A percentile compares a stretch with the other conserved stretches of the same genome.
These are phyloP conservation scores for Uria lomvia DNA, from an alignment of 2,113 vertebrate species.

Conservation along the genomic window DNA sequence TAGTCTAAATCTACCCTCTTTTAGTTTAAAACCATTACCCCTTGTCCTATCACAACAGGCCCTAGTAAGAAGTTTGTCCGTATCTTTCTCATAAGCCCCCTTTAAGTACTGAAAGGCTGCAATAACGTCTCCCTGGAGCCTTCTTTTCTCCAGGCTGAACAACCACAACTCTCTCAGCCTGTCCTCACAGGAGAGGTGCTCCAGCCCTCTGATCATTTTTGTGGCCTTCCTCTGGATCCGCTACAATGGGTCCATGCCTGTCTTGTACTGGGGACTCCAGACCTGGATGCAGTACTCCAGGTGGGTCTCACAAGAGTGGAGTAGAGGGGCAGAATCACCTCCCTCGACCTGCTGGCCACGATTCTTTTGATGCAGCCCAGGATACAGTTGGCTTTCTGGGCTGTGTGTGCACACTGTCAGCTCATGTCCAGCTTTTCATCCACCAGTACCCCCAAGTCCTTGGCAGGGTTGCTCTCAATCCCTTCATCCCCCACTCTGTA, in stretches of 20 bases:
- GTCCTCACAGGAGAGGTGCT: neutral
- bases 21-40: neutral
- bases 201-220: neutral
- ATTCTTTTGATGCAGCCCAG: neutral
- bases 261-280: neutral
- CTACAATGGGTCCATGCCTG: neutral
- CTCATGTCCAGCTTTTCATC: neutral
- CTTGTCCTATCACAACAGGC: neutral
- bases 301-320: neutral
- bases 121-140: neutral
- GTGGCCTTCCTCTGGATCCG: neutral
- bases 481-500: neutral
- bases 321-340: neutral
- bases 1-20: neutral
- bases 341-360: neutral
- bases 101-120: neutral
- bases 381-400: neutral
- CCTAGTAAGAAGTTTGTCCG: neutral
- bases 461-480: neutral
- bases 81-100: neutral
- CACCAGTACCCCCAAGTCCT: neutral
- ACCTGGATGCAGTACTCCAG: neutral
- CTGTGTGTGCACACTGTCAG: neutral
- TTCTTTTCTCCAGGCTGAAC: neutral
- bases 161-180: neutral